Evolutionary conservation across 37 sponge, comb jelly and placozoan species (phyloP).

Genomic region (Dysidea cf. avara): DNA sequence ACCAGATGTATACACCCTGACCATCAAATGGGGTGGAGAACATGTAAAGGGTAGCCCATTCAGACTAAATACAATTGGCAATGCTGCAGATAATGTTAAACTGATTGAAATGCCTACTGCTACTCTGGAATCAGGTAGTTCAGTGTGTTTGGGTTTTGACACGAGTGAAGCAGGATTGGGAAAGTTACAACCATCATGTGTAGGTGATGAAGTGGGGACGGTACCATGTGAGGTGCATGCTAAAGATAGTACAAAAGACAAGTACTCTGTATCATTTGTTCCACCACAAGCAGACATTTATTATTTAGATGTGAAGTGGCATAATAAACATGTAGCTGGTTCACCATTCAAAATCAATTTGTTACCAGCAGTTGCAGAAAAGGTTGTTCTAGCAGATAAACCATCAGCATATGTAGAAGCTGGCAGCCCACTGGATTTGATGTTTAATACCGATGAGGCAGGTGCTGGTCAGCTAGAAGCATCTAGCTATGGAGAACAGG

Average conservation of each 20-base stretch:
- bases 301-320: constrained; percentile 34
- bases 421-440: constrained; percentile 56
- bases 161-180: constrained; percentile 56
- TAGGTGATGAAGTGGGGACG: constrained; percentile 12
- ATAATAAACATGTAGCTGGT: constrained; percentile 26
- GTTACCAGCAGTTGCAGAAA: constrained; percentile 14
- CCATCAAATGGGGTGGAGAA: constrained; percentile 55
- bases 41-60: constrained; percentile 73
- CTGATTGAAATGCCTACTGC: constrained; percentile 41
- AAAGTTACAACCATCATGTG: constrained; percentile 26
- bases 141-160: constrained; percentile 47
- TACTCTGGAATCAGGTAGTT: constrained; percentile 23
- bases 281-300: constrained; percentile 47
- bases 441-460: constrained; percentile 47
- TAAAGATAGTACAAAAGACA: background rate
- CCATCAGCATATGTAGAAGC: constrained; percentile 42
- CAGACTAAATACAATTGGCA: constrained; percentile 44
- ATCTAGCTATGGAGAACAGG: constrained; percentile 9
- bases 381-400: constrained; percentile 23
- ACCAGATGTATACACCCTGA: constrained; percentile 54
- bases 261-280: constrained; percentile 33
- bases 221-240: constrained; percentile 33
- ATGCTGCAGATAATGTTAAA: constrained; percentile 39
- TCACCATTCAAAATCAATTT: constrained; percentile 40
- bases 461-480: constrained; percentile 40